phyloP scores from a whole-genome alignment of 2,888 invertebrate genomes.

The Pinctada fucata region DNA sequence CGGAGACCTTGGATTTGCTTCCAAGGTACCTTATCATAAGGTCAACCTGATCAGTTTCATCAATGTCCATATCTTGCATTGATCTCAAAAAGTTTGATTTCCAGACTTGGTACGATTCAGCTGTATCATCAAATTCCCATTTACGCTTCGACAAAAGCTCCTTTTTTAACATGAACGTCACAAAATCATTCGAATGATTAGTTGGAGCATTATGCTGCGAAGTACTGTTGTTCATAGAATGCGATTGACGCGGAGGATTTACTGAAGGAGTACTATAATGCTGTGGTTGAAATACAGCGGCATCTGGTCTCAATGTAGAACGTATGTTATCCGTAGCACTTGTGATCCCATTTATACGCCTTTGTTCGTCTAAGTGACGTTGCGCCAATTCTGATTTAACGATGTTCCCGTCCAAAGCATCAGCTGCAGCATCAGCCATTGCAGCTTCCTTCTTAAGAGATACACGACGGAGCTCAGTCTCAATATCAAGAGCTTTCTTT shows the following conservation, averaged over 20 bases:
- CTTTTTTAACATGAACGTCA: not conserved
- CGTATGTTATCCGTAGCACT: too few relatives aligned
- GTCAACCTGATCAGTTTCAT: constrained; percentile 4
- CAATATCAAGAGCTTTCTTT: not conserved
- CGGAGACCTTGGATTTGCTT: not conserved
- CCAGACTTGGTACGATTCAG: too few relatives aligned
- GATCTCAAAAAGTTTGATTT: not conserved
- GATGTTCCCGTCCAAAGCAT: not conserved
- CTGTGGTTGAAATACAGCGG: not conserved
- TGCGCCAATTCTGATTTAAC: not conserved
- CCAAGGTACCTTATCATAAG: constrained; percentile 14
- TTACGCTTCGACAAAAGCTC: too few relatives aligned
- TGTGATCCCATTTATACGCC: not conserved
- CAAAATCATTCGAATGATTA: not conserved
- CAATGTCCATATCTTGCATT: constrained; percentile 9
- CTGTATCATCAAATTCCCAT: too few relatives aligned
- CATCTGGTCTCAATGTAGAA: not conserved
- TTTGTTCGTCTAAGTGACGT: not conserved
- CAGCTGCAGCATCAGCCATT: not conserved
- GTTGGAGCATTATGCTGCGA: not conserved
- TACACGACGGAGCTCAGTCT: not conserved
- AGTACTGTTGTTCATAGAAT: not conserved
- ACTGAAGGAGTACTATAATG: not conserved
- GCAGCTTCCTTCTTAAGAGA: not conserved
- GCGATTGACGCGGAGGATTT: too few relatives aligned